Evolutionary conservation across 1,140 invertebrate species (phyloP).

Genomic region (Ladona fulva): DNA sequence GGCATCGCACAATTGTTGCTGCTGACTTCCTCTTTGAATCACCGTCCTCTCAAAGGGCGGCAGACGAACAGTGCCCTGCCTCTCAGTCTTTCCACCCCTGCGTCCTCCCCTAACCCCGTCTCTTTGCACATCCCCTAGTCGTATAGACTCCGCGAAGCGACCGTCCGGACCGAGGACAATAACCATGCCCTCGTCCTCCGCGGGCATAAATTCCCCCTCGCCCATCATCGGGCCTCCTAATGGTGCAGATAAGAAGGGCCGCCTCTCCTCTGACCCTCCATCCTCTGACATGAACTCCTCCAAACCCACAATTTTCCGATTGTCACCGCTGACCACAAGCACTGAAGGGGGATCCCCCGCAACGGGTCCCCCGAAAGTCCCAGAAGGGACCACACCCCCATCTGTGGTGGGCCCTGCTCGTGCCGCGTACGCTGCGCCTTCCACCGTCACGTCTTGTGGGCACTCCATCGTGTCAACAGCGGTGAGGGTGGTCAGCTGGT

Average conservation of each 20-base stretch:
- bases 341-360: neutral
- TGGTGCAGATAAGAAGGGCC: neutral
- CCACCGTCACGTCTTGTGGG: neutral
- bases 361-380: neutral
- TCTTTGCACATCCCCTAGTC: neutral
- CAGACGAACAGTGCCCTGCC: neutral
- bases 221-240: neutral
- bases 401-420: neutral
- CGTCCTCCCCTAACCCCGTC: neutral
- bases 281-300: neutral
- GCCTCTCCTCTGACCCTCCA: neutral
- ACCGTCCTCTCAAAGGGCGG: neutral
- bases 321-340: neutral
- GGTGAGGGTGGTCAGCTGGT: neutral
- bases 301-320: neutral
- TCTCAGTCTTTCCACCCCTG: neutral
- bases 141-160: neutral
- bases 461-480: neutral
- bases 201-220: neutral
- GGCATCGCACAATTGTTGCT: neutral
- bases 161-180: neutral
- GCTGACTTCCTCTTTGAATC: neutral
- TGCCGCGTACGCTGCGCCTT: neutral
- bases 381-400: neutral
- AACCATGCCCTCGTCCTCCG: neutral